phyloP scores from a whole-genome alignment of 2,113 vertebrate species.

The Callaeas wilsoni region DNA sequence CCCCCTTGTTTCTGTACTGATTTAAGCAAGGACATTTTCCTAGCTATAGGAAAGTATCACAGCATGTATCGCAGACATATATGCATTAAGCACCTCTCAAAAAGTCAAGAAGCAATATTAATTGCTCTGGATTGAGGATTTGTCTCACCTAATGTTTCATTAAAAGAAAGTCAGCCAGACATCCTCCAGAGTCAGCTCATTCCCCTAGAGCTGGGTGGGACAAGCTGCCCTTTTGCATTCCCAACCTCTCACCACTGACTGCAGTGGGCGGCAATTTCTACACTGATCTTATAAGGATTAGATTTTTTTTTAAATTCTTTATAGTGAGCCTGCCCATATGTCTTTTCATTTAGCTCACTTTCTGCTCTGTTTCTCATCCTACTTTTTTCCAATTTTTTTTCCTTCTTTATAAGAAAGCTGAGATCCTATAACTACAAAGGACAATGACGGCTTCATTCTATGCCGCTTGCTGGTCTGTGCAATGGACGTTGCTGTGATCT shows the following conservation, averaged over 20 bases:
- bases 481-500: neutral
- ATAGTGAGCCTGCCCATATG: neutral
- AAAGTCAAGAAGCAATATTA: neutral
- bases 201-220: neutral
- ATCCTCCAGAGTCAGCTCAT: neutral
- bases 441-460: neutral
- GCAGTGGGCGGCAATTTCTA: neutral
- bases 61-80: neutral
- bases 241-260: neutral
- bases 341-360: neutral
- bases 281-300: neutral
- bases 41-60: constrained; percentile 4
- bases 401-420: neutral
- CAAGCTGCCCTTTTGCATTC: neutral
- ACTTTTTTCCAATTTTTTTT: neutral
- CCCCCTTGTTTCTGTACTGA: neutral
- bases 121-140: neutral
- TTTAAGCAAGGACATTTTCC: constrained; percentile 22
- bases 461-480: neutral
- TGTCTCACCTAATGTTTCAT: neutral
- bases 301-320: neutral
- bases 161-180: neutral
- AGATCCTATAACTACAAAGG: neutral
- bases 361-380: neutral
- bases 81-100: neutral